A percentile compares a stretch with the other conserved stretches of the same genome.
These are phyloP conservation scores for Corbicula japonica DNA, from an alignment of 2,888 invertebrate genomes.

Conservation along the genomic window DNA sequence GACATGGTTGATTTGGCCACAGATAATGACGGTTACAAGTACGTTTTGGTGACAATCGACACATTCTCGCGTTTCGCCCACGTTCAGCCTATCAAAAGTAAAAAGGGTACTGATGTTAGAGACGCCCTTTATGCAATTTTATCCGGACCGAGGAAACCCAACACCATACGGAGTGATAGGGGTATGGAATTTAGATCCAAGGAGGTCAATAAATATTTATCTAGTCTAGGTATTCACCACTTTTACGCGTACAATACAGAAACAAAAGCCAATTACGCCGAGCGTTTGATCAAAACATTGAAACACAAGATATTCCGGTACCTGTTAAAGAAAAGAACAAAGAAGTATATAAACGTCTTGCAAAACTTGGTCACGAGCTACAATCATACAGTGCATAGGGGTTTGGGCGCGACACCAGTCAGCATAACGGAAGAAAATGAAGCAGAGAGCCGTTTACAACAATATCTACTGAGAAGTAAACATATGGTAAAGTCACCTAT, in stretches of 20 bases:
- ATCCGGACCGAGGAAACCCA: constrained; percentile 16
- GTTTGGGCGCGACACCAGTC: constrained; percentile 27
- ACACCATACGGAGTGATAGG: constrained; percentile 21
- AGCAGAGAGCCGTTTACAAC: constrained; percentile 35
- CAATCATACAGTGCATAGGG: constrained; percentile 36
- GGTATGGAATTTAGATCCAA: constrained; percentile 35
- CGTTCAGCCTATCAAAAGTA: constrained; percentile 30
- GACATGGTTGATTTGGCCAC: constrained; percentile 37
- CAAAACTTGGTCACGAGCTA: constrained; percentile 28
- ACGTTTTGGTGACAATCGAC: constrained; percentile 42
- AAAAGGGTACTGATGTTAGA: constrained; percentile 19
- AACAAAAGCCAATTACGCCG: constrained; percentile 52
- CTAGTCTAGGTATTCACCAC: constrained; percentile 29
- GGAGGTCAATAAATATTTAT: constrained; percentile 34
- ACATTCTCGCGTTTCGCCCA: constrained; percentile 26
- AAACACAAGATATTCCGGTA: constrained; percentile 50
- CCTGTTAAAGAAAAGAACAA: constrained; percentile 30
- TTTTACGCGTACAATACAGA: constrained; percentile 42
- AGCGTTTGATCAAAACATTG: constrained; percentile 38
- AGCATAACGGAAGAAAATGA: constrained; percentile 24
- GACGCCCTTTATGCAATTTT: constrained; percentile 14
- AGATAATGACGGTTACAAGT: constrained; percentile 43
- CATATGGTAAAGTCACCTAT: neutral
- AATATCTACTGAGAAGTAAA: constrained; percentile 33
- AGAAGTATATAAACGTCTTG: constrained; percentile 31